Evolutionary conservation across 1,140 invertebrate species (phyloP).

Genomic region (Brevipalpus yothersi): DNA sequence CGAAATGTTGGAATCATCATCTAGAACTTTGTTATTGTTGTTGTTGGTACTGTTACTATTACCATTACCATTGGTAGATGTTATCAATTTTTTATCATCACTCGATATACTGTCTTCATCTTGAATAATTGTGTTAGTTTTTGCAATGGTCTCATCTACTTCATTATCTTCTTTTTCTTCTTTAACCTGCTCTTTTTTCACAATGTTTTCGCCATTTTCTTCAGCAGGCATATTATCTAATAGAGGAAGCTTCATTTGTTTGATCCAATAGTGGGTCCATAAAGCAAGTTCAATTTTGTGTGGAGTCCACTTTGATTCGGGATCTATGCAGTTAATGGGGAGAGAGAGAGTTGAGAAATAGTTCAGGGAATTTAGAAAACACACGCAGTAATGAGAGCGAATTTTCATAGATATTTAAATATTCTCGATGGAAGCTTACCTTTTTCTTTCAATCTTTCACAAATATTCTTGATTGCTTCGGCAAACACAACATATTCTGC

Average conservation of each 20-base stretch:
- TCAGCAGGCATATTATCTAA: slow-evolving; percentile 40
- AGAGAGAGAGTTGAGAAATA: too few relatives aligned
- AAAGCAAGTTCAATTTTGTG: slow-evolving; percentile 63
- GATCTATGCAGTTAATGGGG: slow-evolving; percentile 22
- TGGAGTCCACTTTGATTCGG: slow-evolving; percentile 39
- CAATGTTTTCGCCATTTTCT: background rate
- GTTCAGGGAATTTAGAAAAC: slow-evolving; percentile 1
- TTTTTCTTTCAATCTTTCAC: slow-evolving; percentile 56
- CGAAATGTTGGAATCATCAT: slow-evolving; percentile 2
- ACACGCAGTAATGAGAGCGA: background rate
- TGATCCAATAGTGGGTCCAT: slow-evolving; percentile 66
- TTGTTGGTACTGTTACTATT: background rate
- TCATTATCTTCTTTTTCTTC: background rate
- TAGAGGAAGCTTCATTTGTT: slow-evolving; percentile 52
- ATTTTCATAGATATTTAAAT: background rate
- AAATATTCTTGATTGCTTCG: slow-evolving; percentile 51
- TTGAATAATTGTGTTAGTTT: background rate
- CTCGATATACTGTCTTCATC: background rate
- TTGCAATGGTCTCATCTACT: background rate
- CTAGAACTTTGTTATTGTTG: background rate
- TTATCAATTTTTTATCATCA: background rate
- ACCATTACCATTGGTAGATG: background rate
- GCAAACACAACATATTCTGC: slow-evolving; percentile 88
- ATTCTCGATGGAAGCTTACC: slow-evolving; percentile 20
- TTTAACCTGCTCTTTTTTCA: background rate